Evolutionary conservation across 2,113 vertebrate genomes (phyloP).

Genomic region (Carassius auratus): DNA sequence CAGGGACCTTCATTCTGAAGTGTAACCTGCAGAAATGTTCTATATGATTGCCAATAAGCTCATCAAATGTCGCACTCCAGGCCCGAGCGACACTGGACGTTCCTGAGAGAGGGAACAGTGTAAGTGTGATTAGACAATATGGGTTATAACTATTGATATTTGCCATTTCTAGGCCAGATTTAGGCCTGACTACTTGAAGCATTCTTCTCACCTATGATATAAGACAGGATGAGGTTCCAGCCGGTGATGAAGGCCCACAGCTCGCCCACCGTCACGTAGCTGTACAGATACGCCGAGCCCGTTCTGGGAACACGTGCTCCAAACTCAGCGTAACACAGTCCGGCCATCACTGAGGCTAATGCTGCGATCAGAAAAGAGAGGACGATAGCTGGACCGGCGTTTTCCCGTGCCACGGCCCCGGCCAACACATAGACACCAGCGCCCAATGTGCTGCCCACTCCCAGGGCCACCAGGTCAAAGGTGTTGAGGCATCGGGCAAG

Average conservation of each 20-base stretch:
- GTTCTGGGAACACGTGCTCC: conserved; percentile 94
- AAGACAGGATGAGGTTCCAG: conserved; percentile 97
- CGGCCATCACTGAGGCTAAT: conserved; percentile 89
- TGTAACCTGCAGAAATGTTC: conserved; percentile 77
- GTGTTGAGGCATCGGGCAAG: conserved; percentile 91
- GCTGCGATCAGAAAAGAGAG: conserved; percentile 93
- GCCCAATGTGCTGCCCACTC: conserved; percentile 93
- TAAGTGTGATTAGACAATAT: background rate
- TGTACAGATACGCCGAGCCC: conserved; percentile 95
- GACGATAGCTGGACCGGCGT: conserved; percentile 88
- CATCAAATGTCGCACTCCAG: conserved; percentile 93
- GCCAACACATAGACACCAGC: conserved; percentile 95
- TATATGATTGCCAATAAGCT: conserved; percentile 86
- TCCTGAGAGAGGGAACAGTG: conserved; percentile 72
- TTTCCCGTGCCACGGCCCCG: conserved; percentile 86
- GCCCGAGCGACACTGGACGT: conserved; percentile 94
- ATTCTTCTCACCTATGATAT: conserved; percentile 89
- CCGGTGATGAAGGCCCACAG: conserved; percentile 96
- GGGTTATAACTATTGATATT: background rate
- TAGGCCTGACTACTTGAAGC: background rate
- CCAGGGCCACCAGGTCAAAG: conserved; percentile 91
- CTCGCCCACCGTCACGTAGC: conserved; percentile 94
- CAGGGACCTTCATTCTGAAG: conserved; percentile 83
- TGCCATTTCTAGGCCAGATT: background rate
- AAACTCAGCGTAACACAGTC: conserved; percentile 94